Conservation (phyloP, 2,797 vertebrate genomes). For the Phoebastria nigripes region DNA sequence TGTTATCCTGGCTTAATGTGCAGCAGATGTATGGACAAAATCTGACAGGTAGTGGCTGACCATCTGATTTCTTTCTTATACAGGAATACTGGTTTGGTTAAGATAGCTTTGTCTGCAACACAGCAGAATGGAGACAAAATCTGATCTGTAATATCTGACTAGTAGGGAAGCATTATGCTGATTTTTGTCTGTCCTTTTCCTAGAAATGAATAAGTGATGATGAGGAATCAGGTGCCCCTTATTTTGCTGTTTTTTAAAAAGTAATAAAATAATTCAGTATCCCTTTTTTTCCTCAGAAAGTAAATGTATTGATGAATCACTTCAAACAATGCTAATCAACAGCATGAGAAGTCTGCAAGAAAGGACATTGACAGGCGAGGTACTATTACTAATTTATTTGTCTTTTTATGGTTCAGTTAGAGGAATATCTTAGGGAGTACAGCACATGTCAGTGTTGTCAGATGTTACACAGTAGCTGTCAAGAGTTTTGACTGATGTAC, state of each 20-base stretch:
- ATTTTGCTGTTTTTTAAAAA: slow-evolving; percentile 4
- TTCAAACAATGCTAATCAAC: slow-evolving; percentile 70
- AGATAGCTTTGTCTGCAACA: not conserved
- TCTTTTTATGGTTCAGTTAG: slow-evolving; percentile 81
- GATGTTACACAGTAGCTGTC: slow-evolving; percentile 86
- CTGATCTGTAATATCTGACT: slow-evolving; percentile 33
- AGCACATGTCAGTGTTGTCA: slow-evolving; percentile 84
- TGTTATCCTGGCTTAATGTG: not conserved
- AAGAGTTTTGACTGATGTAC: slow-evolving; percentile 86
- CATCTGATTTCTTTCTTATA: not conserved
- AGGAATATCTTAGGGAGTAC: slow-evolving; percentile 77
- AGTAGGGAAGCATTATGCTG: slow-evolving; percentile 51
- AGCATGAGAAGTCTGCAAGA: slow-evolving; percentile 66
- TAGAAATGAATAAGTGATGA: not conserved
- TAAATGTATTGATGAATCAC: slow-evolving; percentile 66
- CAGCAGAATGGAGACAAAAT: not conserved
- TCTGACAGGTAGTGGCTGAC: not conserved
- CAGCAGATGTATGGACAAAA: not conserved
- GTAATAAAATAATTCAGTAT: not conserved
- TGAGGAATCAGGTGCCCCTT: not conserved
- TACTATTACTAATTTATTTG: slow-evolving; percentile 92
- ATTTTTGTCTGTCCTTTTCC: slow-evolving; percentile 53
- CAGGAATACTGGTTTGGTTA: not conserved
- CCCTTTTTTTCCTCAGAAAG: slow-evolving; percentile 1
- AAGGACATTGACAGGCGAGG: slow-evolving; percentile 82